Percentiles rank a stretch among this genome's conserved stretches.
phyloP scores from a whole-genome alignment of 1,140 invertebrate species.

The Sycophaga agraensis region DNA sequence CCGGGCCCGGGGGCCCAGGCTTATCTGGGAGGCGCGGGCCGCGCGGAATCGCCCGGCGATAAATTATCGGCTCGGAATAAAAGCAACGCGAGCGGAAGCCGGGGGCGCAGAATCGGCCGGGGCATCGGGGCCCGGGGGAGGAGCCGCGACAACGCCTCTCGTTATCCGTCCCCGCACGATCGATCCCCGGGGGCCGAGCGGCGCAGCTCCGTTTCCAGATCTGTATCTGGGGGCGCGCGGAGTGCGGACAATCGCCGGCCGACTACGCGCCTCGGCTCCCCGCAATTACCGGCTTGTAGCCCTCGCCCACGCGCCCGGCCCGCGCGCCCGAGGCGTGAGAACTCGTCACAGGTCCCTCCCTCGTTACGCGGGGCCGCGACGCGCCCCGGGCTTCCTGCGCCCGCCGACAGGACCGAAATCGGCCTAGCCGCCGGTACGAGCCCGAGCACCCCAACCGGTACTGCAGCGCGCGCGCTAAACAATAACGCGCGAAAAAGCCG shows the following conservation, averaged over 20 bases:
- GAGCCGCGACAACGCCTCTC: conserved; percentile 22
- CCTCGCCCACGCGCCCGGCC: conserved; percentile 9
- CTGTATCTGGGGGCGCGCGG: conserved; percentile 23
- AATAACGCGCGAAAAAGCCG: too few relatives aligned
- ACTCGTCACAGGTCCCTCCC: too few relatives aligned
- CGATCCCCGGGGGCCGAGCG: conserved; percentile 5
- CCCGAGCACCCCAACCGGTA: too few relatives aligned
- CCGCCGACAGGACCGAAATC: too few relatives aligned
- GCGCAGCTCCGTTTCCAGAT: conserved; percentile 26
- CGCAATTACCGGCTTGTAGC: conserved; percentile 29
- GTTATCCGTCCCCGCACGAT: conserved; percentile 17
- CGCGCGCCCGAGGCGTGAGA: background rate
- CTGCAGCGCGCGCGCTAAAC: too few relatives aligned
- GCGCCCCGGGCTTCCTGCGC: too few relatives aligned
- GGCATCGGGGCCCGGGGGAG: background rate
- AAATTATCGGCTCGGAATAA: conserved; percentile 19
- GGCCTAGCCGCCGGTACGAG: too few relatives aligned
- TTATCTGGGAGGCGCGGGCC: too few relatives aligned
- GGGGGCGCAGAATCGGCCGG: conserved; percentile 15
- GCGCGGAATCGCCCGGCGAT: too few relatives aligned
- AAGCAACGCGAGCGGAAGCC: conserved; percentile 10
- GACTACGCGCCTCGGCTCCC: conserved; percentile 17
- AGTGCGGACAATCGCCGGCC: conserved; percentile 17
- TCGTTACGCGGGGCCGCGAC: too few relatives aligned
- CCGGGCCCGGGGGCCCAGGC: too few relatives aligned